Evolutionary conservation across 2,797 vertebrate species (phyloP).

Genomic region (Mastacembelus armatus): DNA sequence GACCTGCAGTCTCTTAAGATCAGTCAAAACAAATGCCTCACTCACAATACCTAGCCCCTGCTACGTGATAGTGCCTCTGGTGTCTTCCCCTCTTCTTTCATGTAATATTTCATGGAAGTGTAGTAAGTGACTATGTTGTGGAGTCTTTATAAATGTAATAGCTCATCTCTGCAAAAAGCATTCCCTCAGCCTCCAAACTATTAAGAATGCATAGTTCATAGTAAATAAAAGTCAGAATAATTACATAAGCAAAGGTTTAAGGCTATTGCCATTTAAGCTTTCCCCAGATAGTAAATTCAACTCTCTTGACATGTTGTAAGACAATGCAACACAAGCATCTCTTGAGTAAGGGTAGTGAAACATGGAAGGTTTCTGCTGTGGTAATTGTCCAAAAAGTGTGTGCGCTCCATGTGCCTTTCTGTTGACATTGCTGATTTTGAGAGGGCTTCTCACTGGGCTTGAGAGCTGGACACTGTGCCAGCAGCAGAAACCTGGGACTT

Average conservation of each 20-base stretch:
- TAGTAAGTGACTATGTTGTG: neutral
- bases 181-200: neutral
- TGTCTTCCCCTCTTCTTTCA: neutral
- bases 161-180: neutral
- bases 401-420: slow-evolving; percentile 54
- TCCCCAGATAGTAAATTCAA: slow-evolving; percentile 14
- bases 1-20: slow-evolving; percentile 16
- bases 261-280: slow-evolving; percentile 5
- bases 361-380: slow-evolving; percentile 21
- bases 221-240: slow-evolving; percentile 16
- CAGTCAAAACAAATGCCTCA: slow-evolving; percentile 12
- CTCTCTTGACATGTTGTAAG: neutral
- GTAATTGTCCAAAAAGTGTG: slow-evolving; percentile 49
- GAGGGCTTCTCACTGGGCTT: slow-evolving; percentile 53
- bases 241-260: slow-evolving; percentile 1
- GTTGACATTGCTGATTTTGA: slow-evolving; percentile 76
- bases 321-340: slow-evolving; percentile 3
- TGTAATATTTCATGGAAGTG: slow-evolving; percentile 13
- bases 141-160: neutral
- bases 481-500: slow-evolving; percentile 64
- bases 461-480: slow-evolving; percentile 69
- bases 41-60: slow-evolving; percentile 5
- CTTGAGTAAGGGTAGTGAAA: neutral
- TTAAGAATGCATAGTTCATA: no score
- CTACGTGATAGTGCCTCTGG: neutral